A percentile compares a stretch with the other conserved stretches of the same genome.
These are phyloP conservation scores for Potamilus streckersoni DNA, from an alignment of 1,140 invertebrate species.

Conservation along the genomic window DNA sequence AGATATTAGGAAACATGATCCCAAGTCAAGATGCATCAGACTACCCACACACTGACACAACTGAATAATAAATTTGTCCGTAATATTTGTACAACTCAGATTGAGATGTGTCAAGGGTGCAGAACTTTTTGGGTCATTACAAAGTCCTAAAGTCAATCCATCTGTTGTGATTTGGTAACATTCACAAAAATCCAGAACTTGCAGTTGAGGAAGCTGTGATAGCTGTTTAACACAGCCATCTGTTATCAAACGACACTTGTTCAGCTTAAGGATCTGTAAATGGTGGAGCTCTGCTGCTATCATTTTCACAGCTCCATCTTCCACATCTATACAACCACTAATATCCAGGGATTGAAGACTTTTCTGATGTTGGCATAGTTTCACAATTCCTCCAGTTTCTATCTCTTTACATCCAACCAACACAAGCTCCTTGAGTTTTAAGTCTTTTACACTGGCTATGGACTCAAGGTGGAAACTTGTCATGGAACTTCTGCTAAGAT, in stretches of 20 bases:
- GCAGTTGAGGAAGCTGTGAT: slow-evolving; percentile 71
- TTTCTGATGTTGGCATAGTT: slow-evolving; percentile 73
- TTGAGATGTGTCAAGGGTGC: slow-evolving; percentile 72
- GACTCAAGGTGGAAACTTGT: slow-evolving; percentile 73
- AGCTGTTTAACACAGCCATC: slow-evolving; percentile 73
- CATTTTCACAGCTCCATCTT: slow-evolving; percentile 73
- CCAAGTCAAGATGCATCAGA: slow-evolving; percentile 75
- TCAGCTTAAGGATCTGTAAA: slow-evolving; percentile 43
- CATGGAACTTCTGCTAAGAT: slow-evolving; percentile 77
- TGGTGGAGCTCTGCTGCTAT: slow-evolving; percentile 72
- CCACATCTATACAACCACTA: slow-evolving; percentile 74
- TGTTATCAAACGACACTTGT: slow-evolving; percentile 71
- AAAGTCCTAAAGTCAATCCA: slow-evolving; percentile 70
- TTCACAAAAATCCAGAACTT: slow-evolving; percentile 75
- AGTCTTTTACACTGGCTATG: slow-evolving; percentile 70
- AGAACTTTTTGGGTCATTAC: slow-evolving; percentile 64
- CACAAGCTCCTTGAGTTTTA: slow-evolving; percentile 73
- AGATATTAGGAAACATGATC: slow-evolving; percentile 76
- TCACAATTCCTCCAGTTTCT: slow-evolving; percentile 73
- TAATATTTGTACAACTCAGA: slow-evolving; percentile 73
- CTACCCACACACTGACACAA: slow-evolving; percentile 67
- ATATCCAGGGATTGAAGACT: slow-evolving; percentile 74
- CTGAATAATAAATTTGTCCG: slow-evolving; percentile 72
- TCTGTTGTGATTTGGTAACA: slow-evolving; percentile 75
- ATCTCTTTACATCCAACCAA: slow-evolving; percentile 77